Evolutionary conservation across 1,140 invertebrate genomes (phyloP), one percentile per base, ranked within the genome.

Genomic region (Camponotus vicinus): DNA sequence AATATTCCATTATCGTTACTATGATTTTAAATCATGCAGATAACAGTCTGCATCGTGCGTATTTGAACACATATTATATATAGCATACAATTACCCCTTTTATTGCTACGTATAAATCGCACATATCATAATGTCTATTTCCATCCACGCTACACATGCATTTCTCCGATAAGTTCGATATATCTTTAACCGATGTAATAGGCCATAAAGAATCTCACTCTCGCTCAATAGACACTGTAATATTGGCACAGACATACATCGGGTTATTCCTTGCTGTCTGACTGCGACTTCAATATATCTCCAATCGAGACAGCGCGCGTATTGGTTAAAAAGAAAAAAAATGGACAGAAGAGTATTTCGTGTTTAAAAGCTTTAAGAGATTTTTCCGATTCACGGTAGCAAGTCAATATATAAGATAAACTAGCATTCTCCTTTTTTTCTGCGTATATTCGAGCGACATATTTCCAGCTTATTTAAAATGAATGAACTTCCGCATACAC

Each of bases 141-240:
- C 77, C 34, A 34, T 70, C 45, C 13, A 9, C 37, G 6, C n/a
- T 49, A 15, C n/a, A 64, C 13, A 45, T 27, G 21, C 21, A 45
- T 63, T 42, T 27, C 27, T 18, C 27, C 45, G 27, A 9, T 40
- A 37, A 49, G 55, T 27, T 32, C 70, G 59, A 61, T 76, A 76
- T 27, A 27, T 49, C 63, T 76, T n/a, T 59, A 82, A 0, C 40
- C 42, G 40, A 7, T 18, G n/a, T 37, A 63, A 84, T 52, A 52
- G 57, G 32, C 55, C n/a, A 63, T 84, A 45, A 76, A 76, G 55
- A 84, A 75, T 76, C 71, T 34, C 55, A 55, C 70, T 83, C 61
- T 75, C 55, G 37, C 40, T 61, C 45, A 27, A 49, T 37, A 59
- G 70, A 76, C 27, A 8, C n/a, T 32, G 66, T n/a, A 82, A 75